These are phyloP conservation scores for Campaea margaritaria DNA, from an alignment of 2,888 invertebrate species.

Conservation along the genomic window DNA sequence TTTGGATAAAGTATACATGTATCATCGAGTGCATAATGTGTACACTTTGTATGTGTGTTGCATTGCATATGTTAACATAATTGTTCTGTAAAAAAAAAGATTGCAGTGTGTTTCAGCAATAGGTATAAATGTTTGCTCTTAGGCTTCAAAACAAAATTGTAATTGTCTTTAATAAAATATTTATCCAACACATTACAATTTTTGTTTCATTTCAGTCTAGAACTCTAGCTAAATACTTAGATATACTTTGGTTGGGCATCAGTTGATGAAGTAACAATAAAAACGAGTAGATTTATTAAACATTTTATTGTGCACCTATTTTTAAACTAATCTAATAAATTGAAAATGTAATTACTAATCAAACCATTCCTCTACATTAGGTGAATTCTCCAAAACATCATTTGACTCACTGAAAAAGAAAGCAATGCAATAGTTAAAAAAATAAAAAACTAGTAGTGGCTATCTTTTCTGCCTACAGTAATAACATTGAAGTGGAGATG, in stretches of 20 bases:
- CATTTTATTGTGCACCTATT: conserved; percentile 26
- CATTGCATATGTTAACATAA: conserved; percentile 56
- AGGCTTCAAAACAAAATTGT: conserved; percentile 79
- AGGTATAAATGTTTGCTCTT: conserved; percentile 72
- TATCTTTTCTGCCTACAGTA: too few relatives aligned
- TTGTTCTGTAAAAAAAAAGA: conserved; percentile 65
- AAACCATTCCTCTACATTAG: conserved; percentile 93
- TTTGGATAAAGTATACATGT: conserved; percentile 63
- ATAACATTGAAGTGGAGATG: too few relatives aligned
- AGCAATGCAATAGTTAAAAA: conserved; percentile 6
- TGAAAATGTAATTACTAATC: conserved; percentile 59
- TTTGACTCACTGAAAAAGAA: conserved; percentile 90
- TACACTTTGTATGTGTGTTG: conserved; percentile 63
- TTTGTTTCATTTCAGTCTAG: conserved; percentile 39
- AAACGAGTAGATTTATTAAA: conserved; percentile 12
- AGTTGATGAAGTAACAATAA: background rate
- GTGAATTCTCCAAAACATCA: conserved; percentile 93
- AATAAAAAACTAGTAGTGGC: too few relatives aligned
- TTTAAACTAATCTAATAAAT: conserved; percentile 25
- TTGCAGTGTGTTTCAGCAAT: conserved; percentile 70
- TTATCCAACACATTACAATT: conserved; percentile 72
- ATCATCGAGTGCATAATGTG: conserved; percentile 55
- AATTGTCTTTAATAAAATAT: conserved; percentile 82
- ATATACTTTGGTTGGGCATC: background rate
- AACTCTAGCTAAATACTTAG: background rate